Evolutionary conservation across 2,888 invertebrate species (phyloP), one percentile per base, ranked within the genome.

Genomic region (Eudemis profundana): DNA sequence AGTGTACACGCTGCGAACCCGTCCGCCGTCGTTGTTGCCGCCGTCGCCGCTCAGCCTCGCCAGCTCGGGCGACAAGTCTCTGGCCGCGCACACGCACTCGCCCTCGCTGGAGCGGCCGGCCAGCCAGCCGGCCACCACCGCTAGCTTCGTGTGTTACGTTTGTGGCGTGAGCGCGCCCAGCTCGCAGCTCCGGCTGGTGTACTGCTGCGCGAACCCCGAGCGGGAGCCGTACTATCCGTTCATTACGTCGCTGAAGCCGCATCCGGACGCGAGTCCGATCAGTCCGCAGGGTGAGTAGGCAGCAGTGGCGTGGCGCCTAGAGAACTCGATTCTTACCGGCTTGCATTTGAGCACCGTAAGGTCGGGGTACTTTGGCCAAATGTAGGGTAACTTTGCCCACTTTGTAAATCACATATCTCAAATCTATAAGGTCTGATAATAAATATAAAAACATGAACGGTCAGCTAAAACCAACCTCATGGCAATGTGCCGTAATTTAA

Each of bases 211-310:
- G 59, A 97, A 97, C 87, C 95, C 95, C 0, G 97, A 97, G 81
- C 93, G 96, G 66, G 97, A 98, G 86, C 96, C 97, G 59, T 98
- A 96, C 87, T 98, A 97, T 90, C 97, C 98, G 12, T 97, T 97
- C 86, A 96, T 98, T 67, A 95, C 95, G 79, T 94, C 95, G 75
- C 90, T 97, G 78, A 95, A 95, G 86, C 95, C 96, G 66, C 96
- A 96, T 71, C 94, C 95, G 59, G 97, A 97, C 77, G 96, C 98
- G 78, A 96, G 96, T 89, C 97, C 97, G 40, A 96, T 98, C 75
- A 97, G 96, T 89, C 96, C 96, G 66, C 96, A 97, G 92, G 98
- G 97, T 89, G 59, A 78, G 81, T 72, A n/a, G n/a, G n/a, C n/a
- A n/a, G n/a, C n/a, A n/a, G n/a, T n/a, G n/a, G n/a, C n/a, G n/a